phyloP scores from a whole-genome alignment of 2,113 vertebrate species.

The Pterocles burchelli region DNA sequence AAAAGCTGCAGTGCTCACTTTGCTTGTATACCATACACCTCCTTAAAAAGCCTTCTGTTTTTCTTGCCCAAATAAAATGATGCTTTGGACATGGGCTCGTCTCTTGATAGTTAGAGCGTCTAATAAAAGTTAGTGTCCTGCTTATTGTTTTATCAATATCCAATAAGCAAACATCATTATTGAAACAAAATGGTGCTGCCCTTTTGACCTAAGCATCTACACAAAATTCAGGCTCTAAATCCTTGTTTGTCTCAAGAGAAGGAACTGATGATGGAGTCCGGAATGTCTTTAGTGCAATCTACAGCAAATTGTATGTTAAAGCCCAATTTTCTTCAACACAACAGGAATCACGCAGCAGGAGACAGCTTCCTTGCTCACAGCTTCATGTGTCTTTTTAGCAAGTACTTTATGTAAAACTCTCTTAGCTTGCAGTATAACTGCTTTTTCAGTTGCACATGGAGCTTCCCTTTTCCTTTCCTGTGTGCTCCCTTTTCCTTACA shows the following conservation, averaged over 20 bases:
- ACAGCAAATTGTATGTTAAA: conserved; percentile 5
- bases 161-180: not conserved
- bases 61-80: not conserved
- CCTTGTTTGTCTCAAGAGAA: not conserved
- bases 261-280: not conserved
- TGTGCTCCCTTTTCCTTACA: not conserved
- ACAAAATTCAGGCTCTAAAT: not conserved
- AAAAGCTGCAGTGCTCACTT: not conserved
- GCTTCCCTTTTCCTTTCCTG: not conserved
- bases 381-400: not conserved
- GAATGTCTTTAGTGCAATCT: not conserved
- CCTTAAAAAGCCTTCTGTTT: not conserved
- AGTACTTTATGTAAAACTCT: not conserved
- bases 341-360: conserved; percentile 3
- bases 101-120: not conserved
- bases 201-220: not conserved
- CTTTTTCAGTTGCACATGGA: not conserved
- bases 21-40: not conserved
- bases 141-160: not conserved
- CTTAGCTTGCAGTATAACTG: not conserved
- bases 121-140: not conserved
- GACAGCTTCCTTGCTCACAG: not conserved
- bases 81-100: not conserved
- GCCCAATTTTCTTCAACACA: conserved; percentile 5
- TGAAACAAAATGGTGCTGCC: not conserved